phyloP scores from a whole-genome alignment of 2,113 vertebrate species.

The Microcebus griseorufus region DNA sequence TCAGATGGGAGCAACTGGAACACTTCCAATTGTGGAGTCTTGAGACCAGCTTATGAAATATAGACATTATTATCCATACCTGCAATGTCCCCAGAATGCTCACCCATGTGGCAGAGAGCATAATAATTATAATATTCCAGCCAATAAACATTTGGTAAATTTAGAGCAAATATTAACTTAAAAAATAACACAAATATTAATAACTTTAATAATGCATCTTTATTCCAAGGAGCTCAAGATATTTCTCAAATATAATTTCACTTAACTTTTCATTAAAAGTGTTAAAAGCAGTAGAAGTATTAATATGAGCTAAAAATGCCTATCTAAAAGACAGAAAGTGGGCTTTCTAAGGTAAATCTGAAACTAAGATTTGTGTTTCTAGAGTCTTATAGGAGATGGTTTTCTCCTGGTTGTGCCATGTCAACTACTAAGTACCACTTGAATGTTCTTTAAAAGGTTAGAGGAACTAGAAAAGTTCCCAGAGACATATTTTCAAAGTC shows the following conservation, averaged over 20 bases:
- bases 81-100: not conserved
- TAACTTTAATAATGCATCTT: not conserved
- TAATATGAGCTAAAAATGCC: not conserved
- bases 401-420: not conserved
- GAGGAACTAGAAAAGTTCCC: not conserved
- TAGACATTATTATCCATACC: not conserved
- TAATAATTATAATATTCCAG: not conserved
- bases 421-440: not conserved
- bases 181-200: not conserved
- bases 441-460: not conserved
- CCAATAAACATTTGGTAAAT: not conserved
- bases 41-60: not conserved
- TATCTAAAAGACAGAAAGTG: not conserved
- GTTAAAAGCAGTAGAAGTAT: not conserved
- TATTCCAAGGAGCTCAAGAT: not conserved
- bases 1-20: not conserved
- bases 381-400: not conserved
- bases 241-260: not conserved
- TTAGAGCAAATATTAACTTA: not conserved
- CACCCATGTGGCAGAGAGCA: not conserved
- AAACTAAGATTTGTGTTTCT: not conserved
- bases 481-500: not conserved
- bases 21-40: not conserved
- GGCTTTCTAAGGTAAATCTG: not conserved
- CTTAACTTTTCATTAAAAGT: not conserved